Evolutionary conservation across 30 jellyfish, hydroid and myxozoan genomes (phyloP), one percentile per base, ranked within the genome.

Genomic region (Aurelia sp.): DNA sequence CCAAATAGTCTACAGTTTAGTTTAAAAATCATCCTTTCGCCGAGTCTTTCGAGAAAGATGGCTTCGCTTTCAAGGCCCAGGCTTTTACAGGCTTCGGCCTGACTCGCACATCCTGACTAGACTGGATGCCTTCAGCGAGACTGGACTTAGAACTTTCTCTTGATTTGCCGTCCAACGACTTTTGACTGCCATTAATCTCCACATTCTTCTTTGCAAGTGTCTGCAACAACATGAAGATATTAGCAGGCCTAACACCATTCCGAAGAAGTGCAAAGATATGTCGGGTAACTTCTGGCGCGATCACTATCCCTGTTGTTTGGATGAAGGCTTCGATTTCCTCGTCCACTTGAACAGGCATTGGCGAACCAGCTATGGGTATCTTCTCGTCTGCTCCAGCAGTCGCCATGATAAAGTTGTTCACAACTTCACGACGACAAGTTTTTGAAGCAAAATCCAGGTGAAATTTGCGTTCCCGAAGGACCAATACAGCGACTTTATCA

Each of bases 221-320:
- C 33, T 79, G 89, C 80, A 79, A 64, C 89, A 79, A 61, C 38
- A 21, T 35, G 51, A 13, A 79, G 4, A 79, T 41, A 21, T 63
- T 79, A 17, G 61, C 66, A 10, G 89, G 89, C 89, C 72, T 62
- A 41, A 64, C 89, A 15, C 89, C 89, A 63, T 48, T 79, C 24
- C 80, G 66, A 33, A 79, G 51, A 11, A 79, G 74, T 40, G 73
- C 66, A 5, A 79, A 17, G 50, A 79, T 63, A 21, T 63, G 80
- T 20, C 80, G 60, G 35, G 72, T 57, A 12, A 79, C 89, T 33
- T 64, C 89, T 62, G 27, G 59, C 8, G 65, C 89, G 55, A 79
- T 41, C 22, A n/a, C 51, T 20, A 79, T 3, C 17, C 89, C 89
- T 1, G 80, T 6, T 48, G 61, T 24, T 18, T 33, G 48, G 24